phyloP scores from a whole-genome alignment of 2,113 vertebrate genomes.

The Nycticryphes semicollaris region DNA sequence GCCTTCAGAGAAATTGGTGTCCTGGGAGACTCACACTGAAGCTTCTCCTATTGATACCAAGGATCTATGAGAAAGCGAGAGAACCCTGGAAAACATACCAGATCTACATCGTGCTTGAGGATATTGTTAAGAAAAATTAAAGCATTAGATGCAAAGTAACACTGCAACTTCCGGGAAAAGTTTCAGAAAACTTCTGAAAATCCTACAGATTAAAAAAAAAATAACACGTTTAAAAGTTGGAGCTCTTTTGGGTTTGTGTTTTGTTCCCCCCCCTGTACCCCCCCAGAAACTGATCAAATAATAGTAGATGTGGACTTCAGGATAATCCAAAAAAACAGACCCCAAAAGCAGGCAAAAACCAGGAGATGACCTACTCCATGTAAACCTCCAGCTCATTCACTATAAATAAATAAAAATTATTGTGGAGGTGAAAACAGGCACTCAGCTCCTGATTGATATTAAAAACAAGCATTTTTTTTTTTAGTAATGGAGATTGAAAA shows the following conservation, averaged over 20 bases:
- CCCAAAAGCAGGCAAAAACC: background rate
- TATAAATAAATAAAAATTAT: background rate
- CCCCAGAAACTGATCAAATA: background rate
- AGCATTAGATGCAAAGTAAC: background rate
- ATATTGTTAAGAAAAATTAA: background rate
- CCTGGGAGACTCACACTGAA: conserved; percentile 17
- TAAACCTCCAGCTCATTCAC: background rate
- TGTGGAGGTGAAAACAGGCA: background rate
- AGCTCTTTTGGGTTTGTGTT: background rate
- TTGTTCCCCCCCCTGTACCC: too few relatives aligned
- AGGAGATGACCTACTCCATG: background rate
- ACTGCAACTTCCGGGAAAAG: background rate
- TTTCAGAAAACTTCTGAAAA: background rate
- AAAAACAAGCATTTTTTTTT: background rate
- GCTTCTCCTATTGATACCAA: background rate
- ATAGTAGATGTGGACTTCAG: background rate
- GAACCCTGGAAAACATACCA: conserved; percentile 21
- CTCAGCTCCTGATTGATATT: background rate
- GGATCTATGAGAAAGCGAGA: background rate
- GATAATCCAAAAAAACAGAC: background rate
- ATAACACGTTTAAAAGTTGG: background rate
- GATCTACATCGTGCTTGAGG: background rate
- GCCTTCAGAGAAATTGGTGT: background rate
- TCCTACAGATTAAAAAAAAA: background rate
- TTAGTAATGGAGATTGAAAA: background rate